phyloP scores from a whole-genome alignment of 2,113 vertebrate species.

The Dicentrarchus labrax region DNA sequence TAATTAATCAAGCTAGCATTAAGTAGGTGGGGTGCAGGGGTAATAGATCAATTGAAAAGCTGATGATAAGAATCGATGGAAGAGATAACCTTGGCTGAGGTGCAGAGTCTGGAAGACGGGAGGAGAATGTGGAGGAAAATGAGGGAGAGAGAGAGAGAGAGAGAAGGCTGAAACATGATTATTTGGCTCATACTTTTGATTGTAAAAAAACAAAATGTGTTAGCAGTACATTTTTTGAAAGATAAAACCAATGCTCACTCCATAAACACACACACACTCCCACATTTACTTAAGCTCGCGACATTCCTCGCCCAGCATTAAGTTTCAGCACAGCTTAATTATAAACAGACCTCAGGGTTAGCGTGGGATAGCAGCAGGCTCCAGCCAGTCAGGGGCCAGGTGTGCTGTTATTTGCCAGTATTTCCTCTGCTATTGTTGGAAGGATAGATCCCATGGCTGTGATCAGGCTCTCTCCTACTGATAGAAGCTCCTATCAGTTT shows the following conservation, averaged over 20 bases:
- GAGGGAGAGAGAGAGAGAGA: slow-evolving; percentile 2
- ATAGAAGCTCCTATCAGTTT: neutral
- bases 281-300: neutral
- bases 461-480: neutral
- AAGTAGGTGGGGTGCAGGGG: slow-evolving; percentile 80
- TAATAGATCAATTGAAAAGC: slow-evolving; percentile 86
- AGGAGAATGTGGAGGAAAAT: slow-evolving; percentile 28
- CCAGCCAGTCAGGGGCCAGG: neutral
- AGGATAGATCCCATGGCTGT: neutral
- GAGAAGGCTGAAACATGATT: slow-evolving; percentile 38
- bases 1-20: slow-evolving; percentile 84
- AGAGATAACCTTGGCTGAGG: slow-evolving; percentile 84
- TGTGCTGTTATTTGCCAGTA: slow-evolving; percentile 11
- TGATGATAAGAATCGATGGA: slow-evolving; percentile 85
- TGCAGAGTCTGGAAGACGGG: slow-evolving; percentile 63
- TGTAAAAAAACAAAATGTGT: slow-evolving; percentile 46
- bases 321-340: neutral
- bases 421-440: slow-evolving; percentile 7
- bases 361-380: neutral
- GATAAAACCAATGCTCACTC: slow-evolving; percentile 40
- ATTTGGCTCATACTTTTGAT: slow-evolving; percentile 40
- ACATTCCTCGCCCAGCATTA: neutral
- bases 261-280: neutral
- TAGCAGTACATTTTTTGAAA: slow-evolving; percentile 21
- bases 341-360: neutral